Conservation (phyloP, 2,888 invertebrate species). For the Cheilosia variabilis region DNA sequence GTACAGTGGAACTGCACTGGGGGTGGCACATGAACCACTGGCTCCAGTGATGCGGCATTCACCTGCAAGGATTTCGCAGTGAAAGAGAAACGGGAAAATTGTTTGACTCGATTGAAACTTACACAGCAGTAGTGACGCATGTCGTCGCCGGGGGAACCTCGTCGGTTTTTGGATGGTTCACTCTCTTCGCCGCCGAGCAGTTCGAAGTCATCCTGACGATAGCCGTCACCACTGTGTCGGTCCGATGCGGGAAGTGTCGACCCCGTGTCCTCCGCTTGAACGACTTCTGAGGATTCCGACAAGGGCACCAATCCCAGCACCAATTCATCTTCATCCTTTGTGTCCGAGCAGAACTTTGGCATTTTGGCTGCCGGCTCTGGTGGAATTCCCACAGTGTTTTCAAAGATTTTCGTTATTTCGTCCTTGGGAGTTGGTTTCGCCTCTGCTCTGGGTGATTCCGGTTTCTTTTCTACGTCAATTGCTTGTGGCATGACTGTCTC, state of each 20-base stretch:
- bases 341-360: slow-evolving; percentile 63
- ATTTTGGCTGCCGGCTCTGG: slow-evolving; percentile 54
- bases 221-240: slow-evolving; percentile 27
- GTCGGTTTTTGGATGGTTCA: not conserved
- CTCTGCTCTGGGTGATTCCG: not conserved
- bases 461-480: not conserved
- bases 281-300: not conserved
- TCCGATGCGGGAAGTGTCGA: slow-evolving; percentile 29
- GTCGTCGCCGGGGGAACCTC: not conserved
- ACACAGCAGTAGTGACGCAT: slow-evolving; percentile 52
- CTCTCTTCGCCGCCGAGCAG: slow-evolving; percentile 9
- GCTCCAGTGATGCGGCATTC: slow-evolving; percentile 12
- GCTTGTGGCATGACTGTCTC: slow-evolving; percentile 4
- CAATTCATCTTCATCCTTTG: slow-evolving; percentile 59
- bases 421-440: slow-evolving; percentile 11
- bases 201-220: slow-evolving; percentile 51
- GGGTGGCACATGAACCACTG: slow-evolving; percentile 37
- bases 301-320: slow-evolving; percentile 48
- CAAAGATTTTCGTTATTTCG: slow-evolving; percentile 55
- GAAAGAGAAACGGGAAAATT: not conserved
- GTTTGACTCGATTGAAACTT: slow-evolving; percentile 19
- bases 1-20: slow-evolving; percentile 73
- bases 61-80: slow-evolving; percentile 14
- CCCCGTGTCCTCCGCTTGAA: slow-evolving; percentile 28
- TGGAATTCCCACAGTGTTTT: slow-evolving; percentile 47